Evolutionary conservation across 1,140 invertebrate species (phyloP).

Genomic region (Harlomillsia oculata): DNA sequence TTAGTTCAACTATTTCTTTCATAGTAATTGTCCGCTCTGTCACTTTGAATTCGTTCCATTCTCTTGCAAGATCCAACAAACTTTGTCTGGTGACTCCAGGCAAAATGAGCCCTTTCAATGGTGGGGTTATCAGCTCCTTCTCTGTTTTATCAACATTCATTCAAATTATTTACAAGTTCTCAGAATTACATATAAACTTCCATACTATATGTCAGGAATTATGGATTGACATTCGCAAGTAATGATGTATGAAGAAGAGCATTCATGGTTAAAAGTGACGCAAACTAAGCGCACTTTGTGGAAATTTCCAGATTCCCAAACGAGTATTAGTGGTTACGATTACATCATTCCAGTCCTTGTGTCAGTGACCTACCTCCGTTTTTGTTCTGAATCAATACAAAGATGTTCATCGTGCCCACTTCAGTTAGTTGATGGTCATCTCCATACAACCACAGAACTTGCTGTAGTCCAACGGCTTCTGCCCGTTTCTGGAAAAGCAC

Average conservation of each 20-base stretch:
- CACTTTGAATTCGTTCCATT: constrained; percentile 83
- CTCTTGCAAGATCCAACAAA: constrained; percentile 64
- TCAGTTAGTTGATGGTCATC: constrained; percentile 90
- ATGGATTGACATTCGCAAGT: no score
- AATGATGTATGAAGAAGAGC: not conserved
- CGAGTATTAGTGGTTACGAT: no score
- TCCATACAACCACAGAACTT: constrained; percentile 95
- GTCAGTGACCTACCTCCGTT: constrained; percentile 68
- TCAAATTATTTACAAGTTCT: not conserved
- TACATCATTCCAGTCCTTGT: no score
- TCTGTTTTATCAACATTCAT: no score
- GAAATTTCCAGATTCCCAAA: no score
- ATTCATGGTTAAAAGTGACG: not conserved
- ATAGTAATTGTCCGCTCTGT: constrained; percentile 78
- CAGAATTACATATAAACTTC: not conserved
- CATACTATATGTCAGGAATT: no score
- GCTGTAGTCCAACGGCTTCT: constrained; percentile 68
- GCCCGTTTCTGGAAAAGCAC: constrained; percentile 60
- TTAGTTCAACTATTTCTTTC: constrained; percentile 62
- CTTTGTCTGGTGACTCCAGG: constrained; percentile 87
- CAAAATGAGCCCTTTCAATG: constrained; percentile 79
- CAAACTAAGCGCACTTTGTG: not conserved
- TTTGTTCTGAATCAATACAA: constrained; percentile 77
- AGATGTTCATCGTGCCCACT: constrained; percentile 98
- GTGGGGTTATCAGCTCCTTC: constrained; percentile 85